Conservation (phyloP, 2,113 vertebrate genomes). For the Neodontobutis hainanensis region DNA sequence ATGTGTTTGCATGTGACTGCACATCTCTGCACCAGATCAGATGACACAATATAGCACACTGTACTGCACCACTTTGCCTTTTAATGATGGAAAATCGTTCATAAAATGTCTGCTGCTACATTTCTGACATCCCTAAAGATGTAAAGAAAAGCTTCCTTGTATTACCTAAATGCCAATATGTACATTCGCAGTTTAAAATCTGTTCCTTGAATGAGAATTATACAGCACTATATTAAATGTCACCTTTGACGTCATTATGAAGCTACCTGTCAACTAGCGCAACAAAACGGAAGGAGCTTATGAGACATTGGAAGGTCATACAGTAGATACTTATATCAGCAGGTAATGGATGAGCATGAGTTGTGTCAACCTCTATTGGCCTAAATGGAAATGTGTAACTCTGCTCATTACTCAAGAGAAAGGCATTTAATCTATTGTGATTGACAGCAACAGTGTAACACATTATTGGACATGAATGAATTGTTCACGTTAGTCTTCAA, state of each 20-base stretch:
- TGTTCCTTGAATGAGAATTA: no score
- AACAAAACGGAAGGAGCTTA: no score
- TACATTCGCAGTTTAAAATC: no score
- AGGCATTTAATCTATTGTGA: constrained; percentile 1
- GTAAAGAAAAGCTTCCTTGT: background rate
- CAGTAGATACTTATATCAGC: no score
- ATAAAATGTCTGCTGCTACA: constrained; percentile 9
- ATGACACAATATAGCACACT: constrained; percentile 8
- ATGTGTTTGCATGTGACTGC: constrained; percentile 54
- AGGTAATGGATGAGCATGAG: no score
- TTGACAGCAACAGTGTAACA: constrained; percentile 1
- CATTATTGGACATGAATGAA: background rate
- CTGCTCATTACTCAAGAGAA: constrained; percentile 31
- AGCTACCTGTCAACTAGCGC: no score
- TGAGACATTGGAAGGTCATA: no score
- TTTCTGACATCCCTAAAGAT: constrained; percentile 2
- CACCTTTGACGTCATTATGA: no score
- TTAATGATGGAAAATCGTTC: background rate
- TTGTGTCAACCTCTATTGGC: constrained; percentile 24
- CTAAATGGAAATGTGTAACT: constrained; percentile 27
- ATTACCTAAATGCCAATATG: no score
- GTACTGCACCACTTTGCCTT: background rate
- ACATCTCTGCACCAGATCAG: constrained; percentile 35
- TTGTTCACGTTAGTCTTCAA: no score
- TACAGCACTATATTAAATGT: no score